These are phyloP conservation scores for Chroicocephalus ridibundus DNA, from an alignment of 2,113 vertebrate species.

Conservation along the genomic window DNA sequence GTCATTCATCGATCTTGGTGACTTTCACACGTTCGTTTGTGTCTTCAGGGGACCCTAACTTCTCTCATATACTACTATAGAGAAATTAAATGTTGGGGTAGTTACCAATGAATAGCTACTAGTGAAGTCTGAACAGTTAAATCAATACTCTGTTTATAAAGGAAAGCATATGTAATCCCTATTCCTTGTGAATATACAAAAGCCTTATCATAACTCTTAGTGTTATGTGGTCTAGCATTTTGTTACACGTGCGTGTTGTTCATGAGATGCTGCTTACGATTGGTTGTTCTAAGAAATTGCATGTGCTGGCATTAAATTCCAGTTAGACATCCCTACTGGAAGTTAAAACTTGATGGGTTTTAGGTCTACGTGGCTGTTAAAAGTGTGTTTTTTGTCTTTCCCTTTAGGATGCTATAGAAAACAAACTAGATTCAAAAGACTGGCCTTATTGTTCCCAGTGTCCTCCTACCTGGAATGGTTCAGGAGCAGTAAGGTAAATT, in stretches of 20 bases:
- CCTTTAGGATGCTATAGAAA: conserved; percentile 88
- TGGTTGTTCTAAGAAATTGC: neutral
- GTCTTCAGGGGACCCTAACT: neutral
- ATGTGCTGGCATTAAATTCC: neutral
- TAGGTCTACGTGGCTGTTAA: neutral
- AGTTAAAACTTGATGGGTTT: neutral
- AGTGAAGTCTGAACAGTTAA: neutral
- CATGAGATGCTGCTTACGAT: neutral
- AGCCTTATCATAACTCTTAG: neutral
- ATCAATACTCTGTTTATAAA: neutral
- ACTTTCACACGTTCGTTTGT: neutral
- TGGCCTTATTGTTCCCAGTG: conserved; percentile 92
- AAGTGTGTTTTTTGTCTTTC: conserved; percentile 3
- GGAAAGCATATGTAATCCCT: neutral
- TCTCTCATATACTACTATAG: neutral
- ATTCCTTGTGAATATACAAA: neutral
- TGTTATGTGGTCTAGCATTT: neutral
- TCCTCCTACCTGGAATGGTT: conserved; percentile 92
- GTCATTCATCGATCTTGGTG: neutral
- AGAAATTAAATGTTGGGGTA: neutral
- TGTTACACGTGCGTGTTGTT: neutral
- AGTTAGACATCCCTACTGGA: neutral
- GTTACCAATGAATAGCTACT: neutral
- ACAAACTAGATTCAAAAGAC: conserved; percentile 89
- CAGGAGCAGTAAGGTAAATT: conserved; percentile 88